Percentiles rank a stretch among this genome's conserved stretches.
Conservation (phyloP, 2,888 invertebrate genomes). For the Hydropsyche betteni region DNA sequence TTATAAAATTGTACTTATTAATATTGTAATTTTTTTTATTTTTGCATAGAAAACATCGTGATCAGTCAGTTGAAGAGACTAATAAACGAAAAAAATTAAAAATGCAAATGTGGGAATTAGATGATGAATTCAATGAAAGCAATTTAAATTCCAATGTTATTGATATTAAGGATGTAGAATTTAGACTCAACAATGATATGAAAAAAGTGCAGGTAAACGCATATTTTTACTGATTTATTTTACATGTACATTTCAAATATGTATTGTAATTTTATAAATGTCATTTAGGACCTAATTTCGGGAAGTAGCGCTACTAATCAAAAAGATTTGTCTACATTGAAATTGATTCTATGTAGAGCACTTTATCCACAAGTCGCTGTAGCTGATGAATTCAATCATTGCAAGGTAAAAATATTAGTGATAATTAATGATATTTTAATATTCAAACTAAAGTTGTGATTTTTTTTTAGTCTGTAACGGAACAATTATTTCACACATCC, state of each 20-base stretch:
- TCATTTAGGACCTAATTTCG: slow-evolving; percentile 66
- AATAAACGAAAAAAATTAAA: slow-evolving; percentile 80
- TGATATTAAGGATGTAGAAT: slow-evolving; percentile 88
- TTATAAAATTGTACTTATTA: background rate
- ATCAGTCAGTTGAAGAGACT: slow-evolving; percentile 69
- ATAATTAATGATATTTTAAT: background rate
- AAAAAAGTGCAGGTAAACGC: slow-evolving; percentile 71
- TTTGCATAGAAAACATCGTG: slow-evolving; percentile 69
- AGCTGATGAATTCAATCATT: slow-evolving; percentile 93
- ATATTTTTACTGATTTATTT: background rate
- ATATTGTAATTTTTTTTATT: slow-evolving; percentile 46
- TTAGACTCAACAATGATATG: slow-evolving; percentile 81
- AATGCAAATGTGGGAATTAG: slow-evolving; percentile 73
- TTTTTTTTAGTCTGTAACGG: slow-evolving; percentile 71
- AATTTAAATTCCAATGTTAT: slow-evolving; percentile 65
- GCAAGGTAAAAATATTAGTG: slow-evolving; percentile 68
- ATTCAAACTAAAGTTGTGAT: background rate
- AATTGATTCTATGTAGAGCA: slow-evolving; percentile 88
- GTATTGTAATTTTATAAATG: background rate
- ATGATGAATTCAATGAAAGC: slow-evolving; percentile 68
- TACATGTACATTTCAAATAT: slow-evolving; percentile 24
- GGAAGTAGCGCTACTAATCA: slow-evolving; percentile 72
- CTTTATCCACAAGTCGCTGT: slow-evolving; percentile 95
- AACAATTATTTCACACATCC: slow-evolving; percentile 86
- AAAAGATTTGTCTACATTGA: slow-evolving; percentile 75